Conservation (phyloP, 2,888 invertebrate species). For the Siphlonurus alternatus region DNA sequence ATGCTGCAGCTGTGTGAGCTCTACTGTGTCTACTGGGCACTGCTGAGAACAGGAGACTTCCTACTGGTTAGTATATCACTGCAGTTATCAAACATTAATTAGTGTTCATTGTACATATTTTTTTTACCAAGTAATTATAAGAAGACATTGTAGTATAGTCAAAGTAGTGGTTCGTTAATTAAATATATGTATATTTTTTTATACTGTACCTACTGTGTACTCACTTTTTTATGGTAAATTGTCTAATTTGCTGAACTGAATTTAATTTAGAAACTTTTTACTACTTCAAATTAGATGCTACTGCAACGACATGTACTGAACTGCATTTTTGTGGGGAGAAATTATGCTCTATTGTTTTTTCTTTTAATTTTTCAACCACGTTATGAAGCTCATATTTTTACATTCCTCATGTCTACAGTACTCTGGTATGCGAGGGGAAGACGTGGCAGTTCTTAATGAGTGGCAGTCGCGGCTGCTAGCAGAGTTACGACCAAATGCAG, state of each 20-base stretch:
- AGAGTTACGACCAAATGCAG: constrained; percentile 67
- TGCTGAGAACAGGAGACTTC: constrained; percentile 60
- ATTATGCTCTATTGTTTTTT: background rate
- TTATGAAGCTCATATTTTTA: too few species aligned
- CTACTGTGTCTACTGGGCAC: constrained; percentile 59
- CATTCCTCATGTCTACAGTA: too few species aligned
- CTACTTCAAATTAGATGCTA: constrained; percentile 3
- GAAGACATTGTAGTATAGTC: background rate
- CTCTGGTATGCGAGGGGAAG: constrained; percentile 32
- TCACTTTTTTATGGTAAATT: too few species aligned
- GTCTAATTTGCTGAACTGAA: too few species aligned
- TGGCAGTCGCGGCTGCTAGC: constrained; percentile 53
- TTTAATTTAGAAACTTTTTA: too few species aligned
- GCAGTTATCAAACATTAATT: constrained; percentile 9
- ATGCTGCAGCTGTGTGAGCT: constrained; percentile 55
- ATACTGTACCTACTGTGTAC: background rate
- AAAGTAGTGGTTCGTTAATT: constrained; percentile 2
- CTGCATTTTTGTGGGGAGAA: background rate
- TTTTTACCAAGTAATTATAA: background rate
- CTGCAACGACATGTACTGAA: background rate
- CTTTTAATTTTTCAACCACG: constrained; percentile 17
- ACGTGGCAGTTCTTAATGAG: constrained; percentile 36
- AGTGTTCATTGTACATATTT: constrained; percentile 7
- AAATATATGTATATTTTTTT: background rate
- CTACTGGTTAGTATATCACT: constrained; percentile 42